These are phyloP conservation scores for Seriola aureovittata DNA, from an alignment of 2,113 vertebrate species.

Conservation along the genomic window DNA sequence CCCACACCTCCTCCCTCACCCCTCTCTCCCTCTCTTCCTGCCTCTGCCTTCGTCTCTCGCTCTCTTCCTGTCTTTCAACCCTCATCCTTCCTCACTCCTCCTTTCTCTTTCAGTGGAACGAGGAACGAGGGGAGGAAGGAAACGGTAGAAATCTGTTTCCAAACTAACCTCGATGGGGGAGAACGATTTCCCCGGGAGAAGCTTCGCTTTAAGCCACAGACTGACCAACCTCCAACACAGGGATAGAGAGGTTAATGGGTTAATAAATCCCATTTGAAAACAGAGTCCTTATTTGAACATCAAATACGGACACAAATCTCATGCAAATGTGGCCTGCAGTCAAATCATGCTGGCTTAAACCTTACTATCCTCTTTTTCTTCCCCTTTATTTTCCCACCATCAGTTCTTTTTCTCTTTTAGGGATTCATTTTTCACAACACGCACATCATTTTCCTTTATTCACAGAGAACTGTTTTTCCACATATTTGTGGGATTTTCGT, in stretches of 20 bases:
- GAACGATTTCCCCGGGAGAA: neutral
- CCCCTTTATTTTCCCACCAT: neutral
- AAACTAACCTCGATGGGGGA: constrained; percentile 3
- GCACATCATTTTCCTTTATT: neutral
- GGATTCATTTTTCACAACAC: neutral
- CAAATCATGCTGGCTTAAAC: constrained; percentile 18
- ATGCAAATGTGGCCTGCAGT: constrained; percentile 63
- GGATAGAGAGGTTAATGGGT: constrained; percentile 36
- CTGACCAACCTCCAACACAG: neutral
- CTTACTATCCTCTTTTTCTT: neutral
- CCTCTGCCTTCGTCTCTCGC: constrained; percentile 38
- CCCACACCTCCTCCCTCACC: neutral
- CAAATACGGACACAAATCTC: constrained; percentile 56
- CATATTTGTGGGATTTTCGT: neutral
- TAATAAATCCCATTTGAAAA: constrained; percentile 41
- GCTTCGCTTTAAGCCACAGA: neutral
- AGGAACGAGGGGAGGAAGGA: constrained; percentile 33
- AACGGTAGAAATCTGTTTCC: constrained; percentile 39
- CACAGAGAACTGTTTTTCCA: neutral
- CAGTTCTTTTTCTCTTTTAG: neutral
- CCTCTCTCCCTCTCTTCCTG: constrained; percentile 22
- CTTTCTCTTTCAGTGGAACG: constrained; percentile 39
- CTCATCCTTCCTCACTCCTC: constrained; percentile 56
- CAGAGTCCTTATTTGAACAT: constrained; percentile 20
- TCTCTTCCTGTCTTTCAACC: constrained; percentile 70